Conservation (phyloP, 1,140 invertebrate genomes). For the Drosophila mojavensis region DNA sequence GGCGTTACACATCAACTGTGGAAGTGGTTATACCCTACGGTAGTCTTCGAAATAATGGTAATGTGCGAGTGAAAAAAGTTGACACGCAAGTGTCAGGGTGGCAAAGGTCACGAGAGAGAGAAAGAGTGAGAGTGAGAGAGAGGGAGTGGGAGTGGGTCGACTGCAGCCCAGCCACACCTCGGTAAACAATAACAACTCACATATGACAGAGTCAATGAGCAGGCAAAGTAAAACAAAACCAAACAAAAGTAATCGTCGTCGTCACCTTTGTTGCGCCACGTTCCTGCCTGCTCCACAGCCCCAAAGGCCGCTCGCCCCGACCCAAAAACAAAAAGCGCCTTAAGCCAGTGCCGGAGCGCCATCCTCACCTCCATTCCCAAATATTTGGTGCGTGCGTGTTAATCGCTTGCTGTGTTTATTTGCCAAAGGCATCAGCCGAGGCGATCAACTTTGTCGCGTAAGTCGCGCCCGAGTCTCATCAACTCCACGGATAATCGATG, state of each 20-base stretch:
- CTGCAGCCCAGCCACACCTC: constrained; percentile 43
- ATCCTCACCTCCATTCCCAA: background rate
- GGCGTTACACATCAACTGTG: too few relatives aligned
- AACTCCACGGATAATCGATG: constrained; percentile 59
- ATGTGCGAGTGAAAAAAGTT: background rate
- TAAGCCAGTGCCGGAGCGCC: background rate
- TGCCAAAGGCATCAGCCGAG: constrained; percentile 43
- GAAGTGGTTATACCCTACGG: too few relatives aligned
- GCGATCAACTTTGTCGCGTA: constrained; percentile 8
- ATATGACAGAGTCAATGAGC: constrained; percentile 41
- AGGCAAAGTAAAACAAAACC: constrained; percentile 24
- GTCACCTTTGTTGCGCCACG: constrained; percentile 15
- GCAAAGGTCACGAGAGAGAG: background rate
- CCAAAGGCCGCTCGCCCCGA: background rate
- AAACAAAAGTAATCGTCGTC: constrained; percentile 37
- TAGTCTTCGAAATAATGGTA: background rate
- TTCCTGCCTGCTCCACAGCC: background rate
- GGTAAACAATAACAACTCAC: constrained; percentile 37
- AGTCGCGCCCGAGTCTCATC: constrained; percentile 6
- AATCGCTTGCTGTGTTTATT: constrained; percentile 76
- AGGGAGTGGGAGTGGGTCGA: background rate
- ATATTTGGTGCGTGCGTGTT: constrained; percentile 53
- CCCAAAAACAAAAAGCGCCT: too few relatives aligned
- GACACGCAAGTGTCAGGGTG: constrained; percentile 19
- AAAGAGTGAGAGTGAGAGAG: background rate